Percentiles rank a stretch among this genome's conserved stretches.
Conservation (phyloP, 1,140 invertebrate species). For the Mactra quadrangularis region DNA sequence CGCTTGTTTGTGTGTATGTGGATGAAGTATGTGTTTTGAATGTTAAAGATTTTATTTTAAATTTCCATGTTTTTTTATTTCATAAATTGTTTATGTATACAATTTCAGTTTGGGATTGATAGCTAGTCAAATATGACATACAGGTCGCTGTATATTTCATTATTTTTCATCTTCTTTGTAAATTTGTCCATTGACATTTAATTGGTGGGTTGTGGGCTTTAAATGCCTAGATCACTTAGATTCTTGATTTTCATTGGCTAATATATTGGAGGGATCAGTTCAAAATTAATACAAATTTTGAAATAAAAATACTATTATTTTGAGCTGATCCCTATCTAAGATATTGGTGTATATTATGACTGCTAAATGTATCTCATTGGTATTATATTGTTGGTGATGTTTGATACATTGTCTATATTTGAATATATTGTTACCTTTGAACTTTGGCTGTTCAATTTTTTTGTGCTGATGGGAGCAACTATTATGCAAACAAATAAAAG, state of each 20-base stretch:
- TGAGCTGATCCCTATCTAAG: not conserved
- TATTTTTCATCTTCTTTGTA: constrained; percentile 6
- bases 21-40: not conserved
- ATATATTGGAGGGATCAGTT: not conserved
- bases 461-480: constrained; percentile 4
- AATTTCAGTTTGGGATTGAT: constrained; percentile 24
- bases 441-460: constrained; percentile 23
- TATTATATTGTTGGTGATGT: not conserved
- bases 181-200: not conserved
- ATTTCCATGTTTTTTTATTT: constrained; percentile 1
- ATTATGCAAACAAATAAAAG: constrained; percentile 45
- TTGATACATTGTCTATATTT: not conserved
- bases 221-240: not conserved
- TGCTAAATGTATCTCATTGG: not conserved
- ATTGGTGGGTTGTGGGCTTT: constrained; percentile 36
- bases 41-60: constrained; percentile 7
- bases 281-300: not conserved
- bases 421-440: constrained; percentile 25
- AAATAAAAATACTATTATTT: not conserved
- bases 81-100: constrained; percentile 25
- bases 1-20: not conserved
- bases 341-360: too few relatives aligned
- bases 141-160: not conserved
- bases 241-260: not conserved
- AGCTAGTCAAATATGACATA: constrained; percentile 25